Conservation (phyloP, 2,113 vertebrate species). For the Odocoileus virginianus region DNA sequence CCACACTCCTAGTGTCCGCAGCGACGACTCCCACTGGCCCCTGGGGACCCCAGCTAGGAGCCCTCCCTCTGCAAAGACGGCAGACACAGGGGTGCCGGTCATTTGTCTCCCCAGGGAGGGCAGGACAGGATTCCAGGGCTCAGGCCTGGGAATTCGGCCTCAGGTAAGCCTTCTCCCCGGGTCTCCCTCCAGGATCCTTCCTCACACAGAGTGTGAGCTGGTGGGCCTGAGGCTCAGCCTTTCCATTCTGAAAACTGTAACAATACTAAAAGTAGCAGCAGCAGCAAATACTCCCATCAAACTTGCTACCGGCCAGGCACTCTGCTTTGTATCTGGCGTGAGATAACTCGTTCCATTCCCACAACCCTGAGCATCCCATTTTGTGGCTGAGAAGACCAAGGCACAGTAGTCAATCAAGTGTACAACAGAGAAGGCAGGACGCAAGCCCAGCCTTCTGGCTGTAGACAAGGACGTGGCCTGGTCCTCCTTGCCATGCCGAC, state of each 20-base stretch:
- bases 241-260: background rate
- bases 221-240: background rate
- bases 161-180: background rate
- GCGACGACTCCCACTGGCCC: background rate
- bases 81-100: background rate
- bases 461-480: no score
- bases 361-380: background rate
- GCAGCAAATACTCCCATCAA: no score
- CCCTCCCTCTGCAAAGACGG: background rate
- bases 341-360: background rate
- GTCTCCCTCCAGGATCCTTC: accelerated
- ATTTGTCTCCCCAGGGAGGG: background rate
- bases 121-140: background rate
- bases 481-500: background rate
- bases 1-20: background rate
- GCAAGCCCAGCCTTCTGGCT: background rate
- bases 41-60: background rate
- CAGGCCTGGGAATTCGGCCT: background rate
- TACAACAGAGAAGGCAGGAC: background rate
- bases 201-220: accelerated
- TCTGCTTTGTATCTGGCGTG: no score
- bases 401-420: no score
- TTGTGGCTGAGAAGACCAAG: background rate
- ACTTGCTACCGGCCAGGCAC: background rate
- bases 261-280: background rate